Evolutionary conservation across 1,140 invertebrate species (phyloP).

Genomic region (Brachionus plicatilis): DNA sequence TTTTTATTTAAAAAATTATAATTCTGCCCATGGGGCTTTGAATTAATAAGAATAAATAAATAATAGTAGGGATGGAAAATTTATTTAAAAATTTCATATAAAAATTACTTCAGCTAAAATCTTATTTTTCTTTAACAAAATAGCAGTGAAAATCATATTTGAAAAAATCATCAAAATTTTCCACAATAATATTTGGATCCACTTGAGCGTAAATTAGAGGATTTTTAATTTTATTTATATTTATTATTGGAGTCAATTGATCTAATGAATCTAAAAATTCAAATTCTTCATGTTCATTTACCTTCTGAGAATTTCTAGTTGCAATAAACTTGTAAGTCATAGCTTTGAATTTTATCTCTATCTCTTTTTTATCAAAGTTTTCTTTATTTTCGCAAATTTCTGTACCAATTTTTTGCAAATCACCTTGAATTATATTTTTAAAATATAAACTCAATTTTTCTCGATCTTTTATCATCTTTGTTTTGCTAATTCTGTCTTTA

Average conservation of each 20-base stretch:
- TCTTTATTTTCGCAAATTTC: background rate
- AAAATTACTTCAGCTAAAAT: background rate
- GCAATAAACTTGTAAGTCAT: background rate
- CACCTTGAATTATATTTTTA: background rate
- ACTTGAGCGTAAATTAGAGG: background rate
- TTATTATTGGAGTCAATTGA: background rate
- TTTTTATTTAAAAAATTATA: too few relatives aligned
- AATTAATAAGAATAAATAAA: too few relatives aligned
- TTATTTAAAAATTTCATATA: background rate
- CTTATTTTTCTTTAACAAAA: background rate
- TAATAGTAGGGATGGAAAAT: background rate
- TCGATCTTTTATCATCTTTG: background rate
- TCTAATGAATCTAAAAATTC: background rate
- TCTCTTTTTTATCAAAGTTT: background rate
- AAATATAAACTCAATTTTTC: background rate
- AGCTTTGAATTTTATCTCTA: background rate
- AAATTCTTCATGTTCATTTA: background rate
- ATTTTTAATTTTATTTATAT: background rate
- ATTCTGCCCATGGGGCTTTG: too few relatives aligned
- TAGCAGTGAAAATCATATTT: background rate
- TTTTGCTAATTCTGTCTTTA: background rate
- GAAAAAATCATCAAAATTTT: conserved; percentile 1
- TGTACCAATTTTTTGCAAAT: background rate
- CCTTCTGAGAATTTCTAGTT: background rate
- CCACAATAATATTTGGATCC: background rate